A percentile compares a stretch with the other conserved stretches of the same genome.
phyloP scores from a whole-genome alignment of 2,888 invertebrate genomes.

The Notodonta ziczac region DNA sequence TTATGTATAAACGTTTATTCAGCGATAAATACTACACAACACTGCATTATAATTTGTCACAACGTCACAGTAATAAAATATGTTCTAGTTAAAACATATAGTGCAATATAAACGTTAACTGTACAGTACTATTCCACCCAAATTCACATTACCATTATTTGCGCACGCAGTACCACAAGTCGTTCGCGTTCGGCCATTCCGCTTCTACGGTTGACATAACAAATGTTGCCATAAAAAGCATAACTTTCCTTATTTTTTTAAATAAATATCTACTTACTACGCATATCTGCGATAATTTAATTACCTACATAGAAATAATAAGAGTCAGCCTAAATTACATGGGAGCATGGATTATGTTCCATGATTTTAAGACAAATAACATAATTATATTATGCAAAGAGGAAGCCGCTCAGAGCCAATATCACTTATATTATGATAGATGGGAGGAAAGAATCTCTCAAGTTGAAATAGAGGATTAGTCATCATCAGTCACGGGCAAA shows the following conservation, averaged over 20 bases:
- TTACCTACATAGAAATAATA: no score
- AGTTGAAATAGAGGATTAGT: no score
- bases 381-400: no score
- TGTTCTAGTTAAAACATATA: slow-evolving; percentile 25
- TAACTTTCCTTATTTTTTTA: background rate
- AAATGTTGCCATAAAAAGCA: slow-evolving; percentile 30
- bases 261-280: background rate
- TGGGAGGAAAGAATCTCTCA: no score
- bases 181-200: slow-evolving; percentile 46
- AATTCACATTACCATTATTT: slow-evolving; percentile 55
- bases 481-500: no score
- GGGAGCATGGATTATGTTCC: no score
- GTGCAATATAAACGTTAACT: slow-evolving; percentile 32
- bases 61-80: slow-evolving; percentile 31
- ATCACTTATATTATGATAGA: no score
- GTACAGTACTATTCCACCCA: slow-evolving; percentile 38
- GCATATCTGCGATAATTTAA: no score
- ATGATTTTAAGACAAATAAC: no score
- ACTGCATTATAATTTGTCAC: slow-evolving; percentile 46
- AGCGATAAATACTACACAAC: slow-evolving; percentile 39
- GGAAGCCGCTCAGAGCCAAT: no score
- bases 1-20: slow-evolving; percentile 31
- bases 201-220: slow-evolving; percentile 37
- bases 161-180: slow-evolving; percentile 51
- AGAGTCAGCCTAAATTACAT: no score